Evolutionary conservation across 2,888 invertebrate species (phyloP).

Genomic region (Scrobipalpa costella): DNA sequence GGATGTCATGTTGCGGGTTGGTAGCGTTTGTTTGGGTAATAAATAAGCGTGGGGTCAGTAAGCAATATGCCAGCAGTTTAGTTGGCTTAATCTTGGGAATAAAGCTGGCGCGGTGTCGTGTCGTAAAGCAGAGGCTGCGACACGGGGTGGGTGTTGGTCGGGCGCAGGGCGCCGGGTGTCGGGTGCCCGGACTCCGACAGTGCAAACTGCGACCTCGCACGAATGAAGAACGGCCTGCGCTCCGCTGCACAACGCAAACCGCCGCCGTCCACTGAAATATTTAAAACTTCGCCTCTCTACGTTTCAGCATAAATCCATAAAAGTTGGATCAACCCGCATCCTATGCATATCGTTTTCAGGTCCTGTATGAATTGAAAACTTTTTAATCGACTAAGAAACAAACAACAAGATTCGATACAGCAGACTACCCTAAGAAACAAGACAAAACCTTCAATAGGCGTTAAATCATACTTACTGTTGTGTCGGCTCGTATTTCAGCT

Average conservation of each 20-base stretch:
- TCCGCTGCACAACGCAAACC: conserved; percentile 48
- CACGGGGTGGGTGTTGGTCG: conserved; percentile 40
- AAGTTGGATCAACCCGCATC: conserved; percentile 14
- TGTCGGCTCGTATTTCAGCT: conserved; percentile 29
- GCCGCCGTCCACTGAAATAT: conserved; percentile 42
- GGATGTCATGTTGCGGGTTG: conserved; percentile 33
- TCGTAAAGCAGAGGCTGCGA: conserved; percentile 63
- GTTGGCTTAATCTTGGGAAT: conserved; percentile 74
- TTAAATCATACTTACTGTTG: conserved; percentile 7
- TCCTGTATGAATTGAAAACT: not conserved
- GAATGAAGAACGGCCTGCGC: conserved; percentile 61
- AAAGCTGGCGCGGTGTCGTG: conserved; percentile 65
- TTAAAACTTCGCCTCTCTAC: conserved; percentile 41
- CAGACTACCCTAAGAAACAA: conserved; percentile 6
- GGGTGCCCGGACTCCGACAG: conserved; percentile 44
- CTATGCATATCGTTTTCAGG: conserved; percentile 12
- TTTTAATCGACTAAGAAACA: not conserved
- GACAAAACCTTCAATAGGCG: not conserved
- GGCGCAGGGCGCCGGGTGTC: conserved; percentile 33
- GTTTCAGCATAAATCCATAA: conserved; percentile 28
- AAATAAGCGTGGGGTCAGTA: conserved; percentile 59
- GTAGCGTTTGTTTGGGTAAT: conserved; percentile 42
- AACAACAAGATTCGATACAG: not conserved
- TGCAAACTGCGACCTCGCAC: conserved; percentile 67
- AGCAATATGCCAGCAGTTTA: conserved; percentile 66